Evolutionary conservation across 2,888 invertebrate species (phyloP).

Genomic region (Heteropelma amictum): DNA sequence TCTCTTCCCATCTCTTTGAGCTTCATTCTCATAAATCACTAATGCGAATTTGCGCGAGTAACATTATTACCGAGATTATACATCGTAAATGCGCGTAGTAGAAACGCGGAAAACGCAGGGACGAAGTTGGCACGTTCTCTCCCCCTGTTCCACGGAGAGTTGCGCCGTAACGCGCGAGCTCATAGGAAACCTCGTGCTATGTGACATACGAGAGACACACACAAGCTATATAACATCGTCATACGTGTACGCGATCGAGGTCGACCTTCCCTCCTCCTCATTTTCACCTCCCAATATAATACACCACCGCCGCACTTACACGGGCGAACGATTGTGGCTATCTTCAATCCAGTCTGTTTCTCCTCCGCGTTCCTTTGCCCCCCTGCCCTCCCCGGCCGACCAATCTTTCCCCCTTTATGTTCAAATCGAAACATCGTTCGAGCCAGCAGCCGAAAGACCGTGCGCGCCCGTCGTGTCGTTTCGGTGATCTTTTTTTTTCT

Average conservation of each 20-base stretch:
- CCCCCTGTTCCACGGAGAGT: conserved; percentile 1
- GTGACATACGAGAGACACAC: conserved; percentile 50
- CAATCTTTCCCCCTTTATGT: conserved; percentile 11
- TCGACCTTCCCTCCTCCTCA: conserved; percentile 51
- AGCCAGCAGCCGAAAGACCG: conserved; percentile 28
- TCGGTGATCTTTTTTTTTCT: conserved; percentile 29
- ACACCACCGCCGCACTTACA: conserved; percentile 6
- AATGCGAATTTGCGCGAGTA: conserved; percentile 12
- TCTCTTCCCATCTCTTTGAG: no score
- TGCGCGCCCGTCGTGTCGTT: conserved; percentile 51
- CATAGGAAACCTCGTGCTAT: conserved; percentile 49
- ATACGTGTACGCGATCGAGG: conserved; percentile 48
- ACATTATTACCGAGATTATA: conserved; percentile 22
- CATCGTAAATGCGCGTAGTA: conserved; percentile 18
- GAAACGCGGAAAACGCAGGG: conserved; percentile 32
- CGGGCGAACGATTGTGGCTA: conserved; percentile 26
- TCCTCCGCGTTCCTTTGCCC: background rate
- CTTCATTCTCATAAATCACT: no score
- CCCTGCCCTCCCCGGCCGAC: background rate
- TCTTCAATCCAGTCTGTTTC: conserved; percentile 26
- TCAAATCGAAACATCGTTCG: conserved; percentile 45
- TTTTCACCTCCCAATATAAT: conserved; percentile 46
- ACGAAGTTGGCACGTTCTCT: conserved; percentile 20
- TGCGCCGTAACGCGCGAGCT: conserved; percentile 18
- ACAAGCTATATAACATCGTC: conserved; percentile 6